These are phyloP conservation scores for Acridotheres tristis DNA, from an alignment of 2,797 vertebrate genomes.

Conservation along the genomic window DNA sequence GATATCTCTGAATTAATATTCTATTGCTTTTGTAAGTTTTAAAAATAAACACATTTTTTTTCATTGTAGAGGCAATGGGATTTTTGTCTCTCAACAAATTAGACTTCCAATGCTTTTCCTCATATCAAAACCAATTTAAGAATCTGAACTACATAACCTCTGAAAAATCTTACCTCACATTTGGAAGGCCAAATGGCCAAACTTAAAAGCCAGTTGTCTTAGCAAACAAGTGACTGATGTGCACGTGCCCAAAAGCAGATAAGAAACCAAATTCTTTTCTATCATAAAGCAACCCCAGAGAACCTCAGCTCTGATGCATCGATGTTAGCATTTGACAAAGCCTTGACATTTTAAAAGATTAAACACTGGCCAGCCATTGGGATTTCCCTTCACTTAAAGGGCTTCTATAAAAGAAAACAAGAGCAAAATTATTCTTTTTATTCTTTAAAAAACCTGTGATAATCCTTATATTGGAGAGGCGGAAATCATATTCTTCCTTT, in stretches of 20 bases:
- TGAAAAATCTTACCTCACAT: background rate
- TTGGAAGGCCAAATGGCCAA: background rate
- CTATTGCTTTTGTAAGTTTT: background rate
- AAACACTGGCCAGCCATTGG: background rate
- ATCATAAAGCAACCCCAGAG: background rate
- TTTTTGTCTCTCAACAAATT: background rate
- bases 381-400: background rate
- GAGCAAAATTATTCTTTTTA: background rate
- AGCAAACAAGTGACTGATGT: background rate
- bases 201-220: background rate
- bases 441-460: background rate
- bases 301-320: rapidly evolving
- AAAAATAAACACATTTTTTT: background rate
- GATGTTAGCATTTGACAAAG: background rate
- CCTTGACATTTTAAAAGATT: background rate
- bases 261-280: background rate
- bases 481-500: conserved; percentile 45
- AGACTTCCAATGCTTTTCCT: rapidly evolving
- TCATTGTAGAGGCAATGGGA: background rate
- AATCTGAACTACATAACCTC: background rate
- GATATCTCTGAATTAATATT: background rate
- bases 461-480: background rate
- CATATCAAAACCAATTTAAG: background rate
- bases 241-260: background rate
- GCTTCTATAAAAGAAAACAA: background rate